Base-by-base conservation (phyloP, 2,797 vertebrate genomes). In the Mormyrus hasselquistii region DNA sequence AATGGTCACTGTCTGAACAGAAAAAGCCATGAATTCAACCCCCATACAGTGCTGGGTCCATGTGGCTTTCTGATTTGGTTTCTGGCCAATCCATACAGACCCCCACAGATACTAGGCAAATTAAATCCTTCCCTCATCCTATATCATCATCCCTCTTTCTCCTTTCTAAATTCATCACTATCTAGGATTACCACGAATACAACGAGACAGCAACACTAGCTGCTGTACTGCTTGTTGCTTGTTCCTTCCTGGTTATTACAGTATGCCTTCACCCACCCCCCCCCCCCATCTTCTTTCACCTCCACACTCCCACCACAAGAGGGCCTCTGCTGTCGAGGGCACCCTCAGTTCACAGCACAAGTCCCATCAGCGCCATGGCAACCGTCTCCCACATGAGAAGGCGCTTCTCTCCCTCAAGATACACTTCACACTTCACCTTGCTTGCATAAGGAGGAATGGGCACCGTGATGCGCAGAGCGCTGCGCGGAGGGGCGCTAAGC, bases 281-380 rank as follows among this genome's bases (percentile, higher is more conserved):
- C 79, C 38, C 16, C 19, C 50, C 12, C 44, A 0, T 29, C 25
- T 47, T 6, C 25, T 16, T 69, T 34, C 88, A 89, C 79, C 53
- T 89, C 25, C 41, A 34, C 22, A 62, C 50, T 41, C 82, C 55
- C 82, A 84, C 88, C 88, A 88, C 76, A 29, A 84, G 76, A 53
- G 50, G 88, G 88, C 73, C 49, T 52, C 76, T 59, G 14, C 69
- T 82, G 4, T 79, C 25, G 50, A 83, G 38, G 29, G 41, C 52
- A 44, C 50, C 55, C 57, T 50, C 73, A 57, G 50, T 19, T 55
- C 73, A 57, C 34, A 62, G 53, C 76, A 82, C 25, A 79, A 87
- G 47, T 50, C 22, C 69, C 38, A 83, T 29, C 62, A 84, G 55
- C 88, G 47, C 52, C 76, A 88, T 44, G 22, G 53, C 76, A 84